Conservation (phyloP, 2,113 vertebrate species). For the human (Homo sapiens) region GRCh38 chr2:184713501-184714000, state of each 20-base stretch:
- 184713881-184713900: slow-evolving; percentile 46
- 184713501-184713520: background rate
- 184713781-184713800: background rate
- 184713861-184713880: slow-evolving; percentile 59
- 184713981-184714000: slow-evolving; percentile 16
- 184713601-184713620: background rate
- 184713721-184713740: background rate
- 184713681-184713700: background rate
- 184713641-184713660: slow-evolving; percentile 30
- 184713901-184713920: slow-evolving; percentile 10
- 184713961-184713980: background rate
- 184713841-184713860: slow-evolving; percentile 42
- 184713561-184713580: background rate
- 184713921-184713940: slow-evolving; percentile 54
- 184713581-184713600: background rate
- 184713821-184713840: background rate
- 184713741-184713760: background rate
- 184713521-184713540: background rate
- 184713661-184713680: background rate
- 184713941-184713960: slow-evolving; percentile 26
- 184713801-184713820: background rate
- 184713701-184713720: background rate
- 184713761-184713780: background rate
- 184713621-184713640: background rate
- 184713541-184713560: background rate